Percentiles rank a stretch among this genome's conserved stretches.
Conservation (phyloP, 2,113 vertebrate species). For the Vulpes lagopus region DNA sequence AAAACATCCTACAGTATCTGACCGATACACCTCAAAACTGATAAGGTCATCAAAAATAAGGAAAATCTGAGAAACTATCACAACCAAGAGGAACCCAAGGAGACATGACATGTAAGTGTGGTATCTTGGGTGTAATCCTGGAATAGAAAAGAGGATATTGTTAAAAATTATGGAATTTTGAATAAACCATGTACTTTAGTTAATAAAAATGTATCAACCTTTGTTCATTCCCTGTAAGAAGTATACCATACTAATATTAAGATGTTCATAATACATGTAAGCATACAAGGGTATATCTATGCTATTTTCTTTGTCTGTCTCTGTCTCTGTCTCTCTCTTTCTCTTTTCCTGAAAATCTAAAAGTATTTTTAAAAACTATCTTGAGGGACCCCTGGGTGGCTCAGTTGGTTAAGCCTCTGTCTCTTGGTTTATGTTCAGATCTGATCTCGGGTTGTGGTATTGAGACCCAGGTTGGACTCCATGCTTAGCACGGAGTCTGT, state of each 20-base stretch:
- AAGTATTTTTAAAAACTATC: neutral
- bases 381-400: neutral
- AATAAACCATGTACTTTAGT: neutral
- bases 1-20: neutral
- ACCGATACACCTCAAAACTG: neutral
- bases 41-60: neutral
- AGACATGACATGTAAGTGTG: neutral
- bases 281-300: neutral
- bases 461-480: neutral
- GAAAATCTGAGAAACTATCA: neutral
- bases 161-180: neutral
- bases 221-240: neutral
- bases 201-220: neutral
- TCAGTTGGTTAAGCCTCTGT: neutral
- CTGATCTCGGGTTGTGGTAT: neutral
- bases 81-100: neutral
- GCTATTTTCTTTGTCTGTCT: neutral
- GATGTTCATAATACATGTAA: neutral
- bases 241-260: neutral
- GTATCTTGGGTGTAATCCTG: neutral
- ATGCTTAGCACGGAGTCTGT: neutral
- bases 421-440: neutral
- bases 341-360: neutral
- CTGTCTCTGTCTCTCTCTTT: neutral
- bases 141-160: neutral